Percentiles rank a stretch among this genome's conserved stretches.
Conservation (phyloP, 2,113 vertebrate species). For the Syngnathus typhle region DNA sequence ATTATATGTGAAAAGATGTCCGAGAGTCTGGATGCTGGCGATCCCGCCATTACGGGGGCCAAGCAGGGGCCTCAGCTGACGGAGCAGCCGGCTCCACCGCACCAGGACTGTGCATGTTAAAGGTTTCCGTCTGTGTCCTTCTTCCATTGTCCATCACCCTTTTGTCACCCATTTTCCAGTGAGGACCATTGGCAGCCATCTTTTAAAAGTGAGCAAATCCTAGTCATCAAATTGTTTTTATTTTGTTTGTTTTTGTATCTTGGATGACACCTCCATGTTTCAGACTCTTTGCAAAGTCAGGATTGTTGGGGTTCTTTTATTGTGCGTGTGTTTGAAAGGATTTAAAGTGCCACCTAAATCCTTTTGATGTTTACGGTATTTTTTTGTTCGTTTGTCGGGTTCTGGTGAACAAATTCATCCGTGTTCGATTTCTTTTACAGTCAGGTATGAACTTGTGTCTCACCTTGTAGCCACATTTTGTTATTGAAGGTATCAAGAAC, state of each 20-base stretch:
- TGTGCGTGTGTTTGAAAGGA: conserved; percentile 53
- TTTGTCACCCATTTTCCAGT: conserved; percentile 28
- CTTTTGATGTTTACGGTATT: conserved; percentile 57
- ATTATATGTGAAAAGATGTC: conserved; percentile 98
- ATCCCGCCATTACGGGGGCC: conserved; percentile 76
- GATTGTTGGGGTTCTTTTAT: conserved; percentile 14
- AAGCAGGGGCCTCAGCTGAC: conserved; percentile 85
- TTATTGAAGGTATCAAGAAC: conserved; percentile 16
- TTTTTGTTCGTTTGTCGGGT: conserved; percentile 35
- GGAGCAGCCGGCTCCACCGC: conserved; percentile 79
- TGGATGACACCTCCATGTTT: conserved; percentile 28
- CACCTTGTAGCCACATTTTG: conserved; percentile 14
- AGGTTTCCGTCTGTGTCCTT: conserved; percentile 26
- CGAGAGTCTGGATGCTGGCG: conserved; percentile 84
- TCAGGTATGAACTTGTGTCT: conserved; percentile 5
- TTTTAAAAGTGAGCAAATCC: conserved; percentile 13
- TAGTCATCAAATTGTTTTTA: background rate
- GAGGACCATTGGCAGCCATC: conserved; percentile 18
- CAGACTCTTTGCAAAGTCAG: conserved; percentile 34
- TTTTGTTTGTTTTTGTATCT: background rate
- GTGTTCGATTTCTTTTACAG: conserved; percentile 20
- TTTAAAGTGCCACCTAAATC: conserved; percentile 61
- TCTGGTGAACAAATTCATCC: conserved; percentile 15
- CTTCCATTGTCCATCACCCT: conserved; percentile 32
- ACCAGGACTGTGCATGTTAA: conserved; percentile 94